Conservation (phyloP, 2,888 invertebrate genomes). For the Danaus chrysippus region DNA sequence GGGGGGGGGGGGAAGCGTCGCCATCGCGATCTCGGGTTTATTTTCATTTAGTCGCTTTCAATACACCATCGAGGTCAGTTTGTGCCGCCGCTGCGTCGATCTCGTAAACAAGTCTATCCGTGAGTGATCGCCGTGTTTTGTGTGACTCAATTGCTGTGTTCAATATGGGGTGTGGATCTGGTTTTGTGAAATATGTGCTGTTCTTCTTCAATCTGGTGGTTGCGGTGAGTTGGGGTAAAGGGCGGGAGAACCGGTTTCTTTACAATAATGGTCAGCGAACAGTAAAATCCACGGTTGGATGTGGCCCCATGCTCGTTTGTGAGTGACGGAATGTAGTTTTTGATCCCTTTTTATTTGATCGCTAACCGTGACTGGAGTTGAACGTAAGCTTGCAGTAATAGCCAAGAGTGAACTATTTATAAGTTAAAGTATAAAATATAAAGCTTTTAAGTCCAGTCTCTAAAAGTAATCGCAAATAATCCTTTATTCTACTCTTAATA, state of each 20-base stretch:
- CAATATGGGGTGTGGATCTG: constrained; percentile 85
- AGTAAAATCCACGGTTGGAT: constrained; percentile 45
- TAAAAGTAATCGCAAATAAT: background rate
- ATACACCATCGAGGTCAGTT: constrained; percentile 41
- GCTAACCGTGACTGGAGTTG: constrained; percentile 14
- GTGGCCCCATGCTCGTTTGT: constrained; percentile 33
- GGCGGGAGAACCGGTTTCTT: constrained; percentile 67
- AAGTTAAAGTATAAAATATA: background rate
- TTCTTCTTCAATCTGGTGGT: constrained; percentile 89
- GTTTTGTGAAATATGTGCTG: constrained; percentile 89
- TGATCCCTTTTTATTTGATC: constrained; percentile 16
- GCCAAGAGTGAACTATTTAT: background rate
- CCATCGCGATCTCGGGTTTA: constrained; percentile 63
- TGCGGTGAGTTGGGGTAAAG: constrained; percentile 82
- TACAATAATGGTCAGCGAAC: constrained; percentile 61
- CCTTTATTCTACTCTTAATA: background rate
- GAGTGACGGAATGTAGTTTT: constrained; percentile 25
- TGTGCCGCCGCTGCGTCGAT: constrained; percentile 38
- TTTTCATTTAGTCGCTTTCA: constrained; percentile 64
- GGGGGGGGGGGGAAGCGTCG: constrained; percentile 48
- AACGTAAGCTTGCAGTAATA: background rate
- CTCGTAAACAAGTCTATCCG: constrained; percentile 50
- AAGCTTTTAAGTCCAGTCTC: background rate
- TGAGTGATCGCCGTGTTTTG: constrained; percentile 63
- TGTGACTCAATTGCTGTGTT: constrained; percentile 55